Evolutionary conservation across 35 echinoderm and acorn worm genomes (phyloP), one percentile per base, ranked within the genome.

Genomic region (Nesometra sesokonis): DNA sequence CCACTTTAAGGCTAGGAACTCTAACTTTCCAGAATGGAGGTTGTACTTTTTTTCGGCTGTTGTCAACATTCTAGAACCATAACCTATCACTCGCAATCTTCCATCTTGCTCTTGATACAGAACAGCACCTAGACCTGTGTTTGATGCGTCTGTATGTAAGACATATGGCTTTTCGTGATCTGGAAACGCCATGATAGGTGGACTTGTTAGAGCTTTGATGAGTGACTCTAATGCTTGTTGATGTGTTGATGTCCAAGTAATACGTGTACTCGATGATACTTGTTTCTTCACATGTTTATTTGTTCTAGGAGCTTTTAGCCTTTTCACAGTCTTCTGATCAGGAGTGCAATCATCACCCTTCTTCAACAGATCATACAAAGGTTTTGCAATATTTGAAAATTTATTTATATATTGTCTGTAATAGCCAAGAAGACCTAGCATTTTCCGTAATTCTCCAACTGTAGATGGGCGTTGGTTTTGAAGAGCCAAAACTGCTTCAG

Each of bases 1-100:
- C 89, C 89, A 91, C 82, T 86, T 91, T 30, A 91, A 76, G 23
- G 89, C 89, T 38, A 91, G 80, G 37, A 91, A 91, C 38, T 87
- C 89, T 33, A 90, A 33, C 19, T 86, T 90, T 19, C 84, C 76
- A 7, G 84, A 90, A 78, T 90, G 84, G 0, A 82, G 78, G 57
- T 52, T 32, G n/a, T 91, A 91, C 27, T 87, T 91, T 29, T 47
- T 85, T 21, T 91, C 89, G 0, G 89, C 83, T 79, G 67, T 52
- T 13, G 57, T 57, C 19, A 91, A 36, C 13, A 21, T 15, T 35
- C 84, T 78, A 0, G 84, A 86, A 7, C 38, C 89, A 87, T 91
- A 91, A 15, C 67, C 57, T 23, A 91, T 91, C 7, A 91, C 88
- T 35, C 88, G 35, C 30, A 86, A 32, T 32, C 39, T 86, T 21